A percentile compares a stretch with the other conserved stretches of the same genome.
Conservation (phyloP, 35 echinoderm and acorn worm species). For the Ophiothrix spiculata region DNA sequence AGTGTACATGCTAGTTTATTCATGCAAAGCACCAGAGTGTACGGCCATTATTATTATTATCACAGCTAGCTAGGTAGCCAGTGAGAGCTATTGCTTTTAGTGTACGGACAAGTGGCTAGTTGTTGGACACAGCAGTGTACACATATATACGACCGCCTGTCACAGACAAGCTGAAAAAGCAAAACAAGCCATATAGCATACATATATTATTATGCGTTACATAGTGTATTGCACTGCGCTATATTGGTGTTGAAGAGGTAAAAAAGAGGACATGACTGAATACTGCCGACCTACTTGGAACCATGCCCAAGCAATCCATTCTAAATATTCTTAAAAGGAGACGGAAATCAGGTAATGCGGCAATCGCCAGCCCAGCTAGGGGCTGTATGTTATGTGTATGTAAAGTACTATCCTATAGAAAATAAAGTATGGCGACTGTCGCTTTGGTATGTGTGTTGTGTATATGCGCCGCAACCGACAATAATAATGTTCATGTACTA, state of each 20-base stretch:
- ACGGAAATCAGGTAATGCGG: slow-evolving; percentile 4
- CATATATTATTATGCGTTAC: neutral
- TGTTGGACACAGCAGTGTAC: no score
- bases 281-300: neutral
- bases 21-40: neutral
- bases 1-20: neutral
- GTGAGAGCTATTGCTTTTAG: no score
- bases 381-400: neutral
- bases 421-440: neutral
- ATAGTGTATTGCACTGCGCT: neutral
- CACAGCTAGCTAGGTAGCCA: neutral
- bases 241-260: neutral
- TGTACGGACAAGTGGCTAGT: no score
- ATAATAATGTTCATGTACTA: slow-evolving; percentile 1
- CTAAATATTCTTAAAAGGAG: neutral
- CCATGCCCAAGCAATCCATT: slow-evolving; percentile 9
- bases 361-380: neutral
- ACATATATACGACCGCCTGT: no score
- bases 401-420: neutral
- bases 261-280: neutral
- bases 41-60: slow-evolving; percentile 13
- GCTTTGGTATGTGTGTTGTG: neutral
- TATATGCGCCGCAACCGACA: neutral
- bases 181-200: neutral
- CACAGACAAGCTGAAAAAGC: no score